Evolutionary conservation across 2,113 vertebrate species (phyloP), one percentile per base, ranked within the genome.

Genomic region (Ageneiosus marmoratus): DNA sequence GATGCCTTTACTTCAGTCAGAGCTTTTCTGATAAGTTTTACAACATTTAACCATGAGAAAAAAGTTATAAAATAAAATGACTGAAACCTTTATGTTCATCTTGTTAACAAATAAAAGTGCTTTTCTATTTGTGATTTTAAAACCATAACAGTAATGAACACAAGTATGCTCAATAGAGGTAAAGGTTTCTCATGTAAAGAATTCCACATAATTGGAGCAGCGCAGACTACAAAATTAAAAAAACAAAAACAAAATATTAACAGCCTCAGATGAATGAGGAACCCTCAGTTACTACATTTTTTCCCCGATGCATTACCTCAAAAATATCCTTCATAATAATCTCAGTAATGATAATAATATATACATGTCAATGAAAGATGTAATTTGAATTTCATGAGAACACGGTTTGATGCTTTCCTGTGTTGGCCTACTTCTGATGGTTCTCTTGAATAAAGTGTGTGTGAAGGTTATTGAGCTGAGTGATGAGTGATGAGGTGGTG

Each of bases 1-100:
- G 81, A 87, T 84, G 85, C 79, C 48, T 56, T 20, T 46, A 34
- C 53, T 76, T 81, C 16, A 75, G 70, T 85, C 77, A 81, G 81
- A 81, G 77, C 32, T 11, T 3, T 58, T 74, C 60, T 62, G 58
- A 69, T 51, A 22, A 44, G 15, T 85, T 87, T 85, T 65, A 85
- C 32, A 48, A 77, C 60, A 85, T 77, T 53, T 72, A 63, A 77
- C 78, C 7, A 6, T 44, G 84, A 62, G 13, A 32, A 67, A 82
- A 83, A 83, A 67, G 24, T 62, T 20, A n/a, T 87, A 84, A 88
- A 88, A 87, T 87, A 82, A 82, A 85, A 88, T 82, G 81, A 75
- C 65, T 44, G 24, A 60, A 81, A 80, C 44, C 32, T 77, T 83
- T 82, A 58, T 3, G 15, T 60, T 48, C 70, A 50, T 70, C 51